These are phyloP conservation scores for Dione vanillae DNA, from an alignment of 2,888 invertebrate species.

Conservation along the genomic window DNA sequence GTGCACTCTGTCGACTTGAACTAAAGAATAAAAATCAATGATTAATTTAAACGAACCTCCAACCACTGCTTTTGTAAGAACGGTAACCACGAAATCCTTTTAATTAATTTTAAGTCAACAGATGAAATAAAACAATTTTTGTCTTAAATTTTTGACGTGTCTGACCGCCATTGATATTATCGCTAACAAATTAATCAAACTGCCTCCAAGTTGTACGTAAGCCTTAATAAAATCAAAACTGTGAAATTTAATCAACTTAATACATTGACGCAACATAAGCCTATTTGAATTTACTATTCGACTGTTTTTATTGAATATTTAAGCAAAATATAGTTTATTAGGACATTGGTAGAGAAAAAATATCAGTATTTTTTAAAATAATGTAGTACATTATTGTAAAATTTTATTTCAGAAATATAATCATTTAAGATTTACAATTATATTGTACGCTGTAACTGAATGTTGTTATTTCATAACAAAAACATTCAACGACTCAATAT, in stretches of 20 bases:
- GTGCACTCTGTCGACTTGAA: no score
- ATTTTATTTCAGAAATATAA: no score
- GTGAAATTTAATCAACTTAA: constrained; percentile 39
- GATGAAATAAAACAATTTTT: background rate
- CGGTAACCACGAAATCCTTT: no score
- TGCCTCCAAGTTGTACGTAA: constrained; percentile 47
- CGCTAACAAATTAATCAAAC: constrained; percentile 51
- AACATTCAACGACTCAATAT: background rate
- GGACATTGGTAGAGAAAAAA: background rate
- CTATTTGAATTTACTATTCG: constrained; percentile 30
- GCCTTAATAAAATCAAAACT: constrained; percentile 49
- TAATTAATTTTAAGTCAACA: no score
- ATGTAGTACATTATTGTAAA: background rate
- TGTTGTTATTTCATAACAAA: background rate
- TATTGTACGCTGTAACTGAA: background rate
- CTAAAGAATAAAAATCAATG: no score
- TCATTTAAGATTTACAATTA: background rate
- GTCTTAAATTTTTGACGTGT: constrained; percentile 28
- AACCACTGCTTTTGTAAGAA: no score
- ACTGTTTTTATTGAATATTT: background rate
- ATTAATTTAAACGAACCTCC: no score
- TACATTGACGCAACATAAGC: constrained; percentile 48
- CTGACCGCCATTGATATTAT: constrained; percentile 47
- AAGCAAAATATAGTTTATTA: background rate
- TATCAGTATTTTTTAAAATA: background rate